A percentile compares a stretch with the other conserved stretches of the same genome.
These are phyloP conservation scores for Sternarchorhynchus goeldii DNA, from an alignment of 2,797 vertebrate genomes.

Conservation along the genomic window DNA sequence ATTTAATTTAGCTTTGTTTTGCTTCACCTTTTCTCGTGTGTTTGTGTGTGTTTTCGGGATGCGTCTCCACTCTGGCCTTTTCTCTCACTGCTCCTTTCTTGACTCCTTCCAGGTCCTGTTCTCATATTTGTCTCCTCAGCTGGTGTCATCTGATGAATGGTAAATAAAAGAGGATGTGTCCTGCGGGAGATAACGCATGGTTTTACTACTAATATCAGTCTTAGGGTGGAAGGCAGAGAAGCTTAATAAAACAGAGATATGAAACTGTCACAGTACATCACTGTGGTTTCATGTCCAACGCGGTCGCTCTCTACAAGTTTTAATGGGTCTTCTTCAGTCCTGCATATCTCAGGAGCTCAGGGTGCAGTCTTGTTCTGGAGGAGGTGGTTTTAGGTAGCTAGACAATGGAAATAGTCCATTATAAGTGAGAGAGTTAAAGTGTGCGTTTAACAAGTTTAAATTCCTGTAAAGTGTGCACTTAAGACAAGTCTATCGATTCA, in stretches of 20 bases:
- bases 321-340: slow-evolving; percentile 30
- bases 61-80: background rate
- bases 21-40: background rate
- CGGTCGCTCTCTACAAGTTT: slow-evolving; percentile 33
- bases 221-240: slow-evolving; percentile 33
- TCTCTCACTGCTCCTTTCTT: slow-evolving; percentile 10
- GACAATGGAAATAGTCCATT: background rate
- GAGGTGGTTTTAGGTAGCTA: background rate
- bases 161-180: slow-evolving; percentile 53
- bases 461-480: background rate
- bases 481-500: background rate
- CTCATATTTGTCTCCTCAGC: slow-evolving; percentile 29
- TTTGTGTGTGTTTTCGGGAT: background rate
- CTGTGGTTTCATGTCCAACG: slow-evolving; percentile 62
- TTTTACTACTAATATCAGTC: slow-evolving; percentile 56
- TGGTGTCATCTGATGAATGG: slow-evolving; percentile 44
- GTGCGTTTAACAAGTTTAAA: background rate
- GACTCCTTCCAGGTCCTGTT: background rate
- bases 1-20: background rate
- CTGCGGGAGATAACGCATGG: slow-evolving; percentile 49
- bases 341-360: slow-evolving; percentile 18
- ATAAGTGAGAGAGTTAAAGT: too few relatives aligned
- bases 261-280: slow-evolving; percentile 54
- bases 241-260: slow-evolving; percentile 58
- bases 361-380: background rate